A percentile compares a stretch with the other conserved stretches of the same genome.
phyloP scores from a whole-genome alignment of 2,113 vertebrate genomes.

The Herpailurus yagouaroundi region DNA sequence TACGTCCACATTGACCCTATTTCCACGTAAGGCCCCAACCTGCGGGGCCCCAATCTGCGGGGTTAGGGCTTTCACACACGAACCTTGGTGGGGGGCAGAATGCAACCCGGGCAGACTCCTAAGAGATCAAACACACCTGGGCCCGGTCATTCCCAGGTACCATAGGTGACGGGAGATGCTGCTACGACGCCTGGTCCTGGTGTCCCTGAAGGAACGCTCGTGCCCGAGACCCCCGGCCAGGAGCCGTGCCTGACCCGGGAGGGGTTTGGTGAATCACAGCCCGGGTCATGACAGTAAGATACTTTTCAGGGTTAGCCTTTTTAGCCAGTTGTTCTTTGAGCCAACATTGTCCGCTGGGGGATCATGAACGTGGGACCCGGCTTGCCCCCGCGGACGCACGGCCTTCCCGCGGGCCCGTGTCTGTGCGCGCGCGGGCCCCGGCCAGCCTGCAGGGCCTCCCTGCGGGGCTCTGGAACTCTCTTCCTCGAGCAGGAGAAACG shows the following conservation, averaged over 20 bases:
- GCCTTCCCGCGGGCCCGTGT: fast-evolving
- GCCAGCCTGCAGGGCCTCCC: background rate
- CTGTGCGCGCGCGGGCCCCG: fast-evolving
- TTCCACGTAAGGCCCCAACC: background rate
- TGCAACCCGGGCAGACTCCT: no score
- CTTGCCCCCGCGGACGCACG: no score
- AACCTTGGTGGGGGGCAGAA: fast-evolving
- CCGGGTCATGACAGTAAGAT: background rate
- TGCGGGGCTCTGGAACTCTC: background rate
- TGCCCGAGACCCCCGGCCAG: background rate
- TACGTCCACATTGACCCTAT: background rate
- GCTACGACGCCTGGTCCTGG: no score
- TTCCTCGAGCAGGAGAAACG: background rate
- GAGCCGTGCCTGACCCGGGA: background rate
- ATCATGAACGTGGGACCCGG: fast-evolving
- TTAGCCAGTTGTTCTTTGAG: background rate
- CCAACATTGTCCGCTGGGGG: background rate
- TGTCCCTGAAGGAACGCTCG: background rate
- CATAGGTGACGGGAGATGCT: fast-evolving
- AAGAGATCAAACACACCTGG: background rate
- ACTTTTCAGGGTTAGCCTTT: background rate
- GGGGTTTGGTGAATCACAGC: background rate
- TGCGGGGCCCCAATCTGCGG: background rate
- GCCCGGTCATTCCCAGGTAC: background rate
- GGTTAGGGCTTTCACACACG: no score